Evolutionary conservation across 2,113 vertebrate species (phyloP).

Genomic region (Hippopotamus amphibius): DNA sequence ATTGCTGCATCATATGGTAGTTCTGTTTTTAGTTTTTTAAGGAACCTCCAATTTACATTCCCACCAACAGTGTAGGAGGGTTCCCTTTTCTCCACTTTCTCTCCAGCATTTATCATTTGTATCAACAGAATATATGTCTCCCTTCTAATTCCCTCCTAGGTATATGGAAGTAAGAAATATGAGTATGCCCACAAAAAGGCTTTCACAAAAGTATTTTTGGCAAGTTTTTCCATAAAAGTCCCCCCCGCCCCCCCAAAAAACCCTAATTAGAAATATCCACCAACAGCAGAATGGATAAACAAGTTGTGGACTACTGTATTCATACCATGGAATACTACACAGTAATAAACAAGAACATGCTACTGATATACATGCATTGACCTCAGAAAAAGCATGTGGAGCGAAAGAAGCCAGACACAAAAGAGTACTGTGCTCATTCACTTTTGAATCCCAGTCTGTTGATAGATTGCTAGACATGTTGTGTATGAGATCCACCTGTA

Average conservation of each 20-base stretch:
- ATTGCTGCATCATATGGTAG: neutral
- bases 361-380: neutral
- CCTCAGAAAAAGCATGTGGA: neutral
- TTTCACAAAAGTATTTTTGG: conserved; percentile 40
- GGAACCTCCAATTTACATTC: neutral
- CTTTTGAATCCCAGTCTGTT: neutral
- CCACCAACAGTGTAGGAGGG: neutral
- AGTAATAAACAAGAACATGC: neutral
- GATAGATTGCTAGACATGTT: neutral
- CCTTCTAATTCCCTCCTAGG: neutral
- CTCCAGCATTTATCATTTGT: neutral
- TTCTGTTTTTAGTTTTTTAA: neutral
- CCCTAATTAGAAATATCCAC: conserved; percentile 3
- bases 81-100: neutral
- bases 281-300: conserved; percentile 5
- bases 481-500: neutral
- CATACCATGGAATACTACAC: neutral
- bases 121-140: neutral
- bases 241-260: neutral
- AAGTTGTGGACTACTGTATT: neutral
- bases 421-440: neutral
- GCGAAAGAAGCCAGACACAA: neutral
- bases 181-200: neutral
- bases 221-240: conserved; percentile 17
- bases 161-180: conserved; percentile 13